Conservation (phyloP, 2,888 invertebrate species). For the Synergus japonicus region DNA sequence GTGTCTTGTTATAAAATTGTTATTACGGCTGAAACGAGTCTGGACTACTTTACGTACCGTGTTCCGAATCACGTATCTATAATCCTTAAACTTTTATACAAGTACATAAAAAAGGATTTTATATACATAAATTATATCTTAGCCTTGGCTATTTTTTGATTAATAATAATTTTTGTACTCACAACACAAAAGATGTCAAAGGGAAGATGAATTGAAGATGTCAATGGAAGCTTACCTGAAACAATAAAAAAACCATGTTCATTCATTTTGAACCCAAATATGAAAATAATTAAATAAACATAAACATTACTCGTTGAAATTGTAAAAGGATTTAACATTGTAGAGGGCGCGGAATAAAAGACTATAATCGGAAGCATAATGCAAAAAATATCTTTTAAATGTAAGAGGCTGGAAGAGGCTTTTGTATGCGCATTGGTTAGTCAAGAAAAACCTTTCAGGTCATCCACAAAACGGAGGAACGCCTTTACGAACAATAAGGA, state of each 20-base stretch:
- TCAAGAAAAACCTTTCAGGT: not conserved
- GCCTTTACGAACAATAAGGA: slow-evolving; percentile 5
- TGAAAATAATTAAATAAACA: not conserved
- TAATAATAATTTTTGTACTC: not conserved
- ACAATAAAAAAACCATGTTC: not conserved
- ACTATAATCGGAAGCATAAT: not conserved
- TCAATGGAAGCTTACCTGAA: not conserved
- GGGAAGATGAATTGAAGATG: not conserved
- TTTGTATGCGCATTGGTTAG: slow-evolving; percentile 8
- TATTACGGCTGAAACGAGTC: too few relatives aligned
- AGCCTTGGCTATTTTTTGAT: too few relatives aligned
- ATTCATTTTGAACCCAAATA: not conserved
- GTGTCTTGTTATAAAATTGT: too few relatives aligned
- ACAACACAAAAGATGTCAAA: not conserved
- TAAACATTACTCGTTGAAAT: too few relatives aligned
- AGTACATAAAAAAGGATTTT: too few relatives aligned
- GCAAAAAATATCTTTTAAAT: slow-evolving; percentile 2
- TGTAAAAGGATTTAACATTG: too few relatives aligned
- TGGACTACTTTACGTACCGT: too few relatives aligned
- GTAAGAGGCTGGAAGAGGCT: not conserved
- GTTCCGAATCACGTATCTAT: too few relatives aligned
- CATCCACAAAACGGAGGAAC: slow-evolving; percentile 15
- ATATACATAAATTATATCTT: too few relatives aligned
- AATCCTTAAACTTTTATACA: too few relatives aligned
- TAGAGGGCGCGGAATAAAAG: not conserved